Conservation (phyloP, 64 coral and sea anemone species). For the Catalaphyllia jardinei region DNA sequence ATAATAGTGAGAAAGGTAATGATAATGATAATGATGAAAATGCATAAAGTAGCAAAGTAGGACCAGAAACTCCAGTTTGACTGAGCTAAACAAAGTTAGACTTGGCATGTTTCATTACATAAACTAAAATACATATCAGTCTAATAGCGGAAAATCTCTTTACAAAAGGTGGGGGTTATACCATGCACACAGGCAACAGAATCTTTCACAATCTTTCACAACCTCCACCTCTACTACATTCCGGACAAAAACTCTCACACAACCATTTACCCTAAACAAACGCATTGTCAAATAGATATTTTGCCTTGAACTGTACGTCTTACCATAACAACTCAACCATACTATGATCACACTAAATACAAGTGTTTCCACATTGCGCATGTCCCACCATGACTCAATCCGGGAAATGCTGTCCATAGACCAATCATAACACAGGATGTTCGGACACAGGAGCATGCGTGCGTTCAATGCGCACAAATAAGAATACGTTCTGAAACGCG, state of each 20-base stretch:
- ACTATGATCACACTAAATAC: neutral
- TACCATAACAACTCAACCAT: constrained; percentile 57
- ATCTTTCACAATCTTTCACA: too few relatives aligned
- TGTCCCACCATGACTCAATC: constrained; percentile 59
- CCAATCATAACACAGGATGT: constrained; percentile 92
- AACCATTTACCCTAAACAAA: neutral
- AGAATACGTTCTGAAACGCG: constrained; percentile 74
- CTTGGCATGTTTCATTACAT: too few relatives aligned
- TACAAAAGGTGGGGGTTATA: neutral
- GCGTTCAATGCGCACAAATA: constrained; percentile 74
- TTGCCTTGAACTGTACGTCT: neutral
- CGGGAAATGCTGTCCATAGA: constrained; percentile 93
- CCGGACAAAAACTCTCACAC: neutral
- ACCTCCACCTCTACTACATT: too few relatives aligned
- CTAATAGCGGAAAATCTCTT: too few relatives aligned
- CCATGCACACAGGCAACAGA: too few relatives aligned
- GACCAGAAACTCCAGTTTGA: too few relatives aligned
- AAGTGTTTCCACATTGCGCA: constrained; percentile 57
- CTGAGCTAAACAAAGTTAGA: too few relatives aligned
- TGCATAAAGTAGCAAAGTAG: too few relatives aligned
- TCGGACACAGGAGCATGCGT: constrained; percentile 72
- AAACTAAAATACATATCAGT: too few relatives aligned
- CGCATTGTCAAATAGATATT: neutral
- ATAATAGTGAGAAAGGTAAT: too few relatives aligned
- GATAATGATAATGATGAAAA: too few relatives aligned